Percentiles rank a stretch among this genome's conserved stretches.
Evolutionary conservation across 2,888 invertebrate species (phyloP).

Genomic region (Thysanoteuthis rhombus): DNA sequence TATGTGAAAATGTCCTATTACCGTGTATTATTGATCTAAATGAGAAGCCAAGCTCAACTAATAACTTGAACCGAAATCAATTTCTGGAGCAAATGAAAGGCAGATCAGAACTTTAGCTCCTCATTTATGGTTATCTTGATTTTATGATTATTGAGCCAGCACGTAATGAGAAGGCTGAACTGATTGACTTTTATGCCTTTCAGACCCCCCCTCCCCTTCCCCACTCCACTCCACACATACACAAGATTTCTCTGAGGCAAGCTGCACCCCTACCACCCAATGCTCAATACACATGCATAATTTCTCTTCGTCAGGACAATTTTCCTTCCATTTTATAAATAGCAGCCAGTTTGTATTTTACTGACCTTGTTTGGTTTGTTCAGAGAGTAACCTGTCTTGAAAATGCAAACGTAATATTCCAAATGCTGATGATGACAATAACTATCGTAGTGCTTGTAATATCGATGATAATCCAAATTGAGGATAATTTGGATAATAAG

Average conservation of each 20-base stretch:
- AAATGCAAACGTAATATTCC: too few species aligned
- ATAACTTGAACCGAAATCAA: neutral
- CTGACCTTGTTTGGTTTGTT: neutral
- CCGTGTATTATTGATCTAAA: neutral
- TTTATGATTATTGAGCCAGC: conserved; percentile 12
- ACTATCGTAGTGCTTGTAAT: too few species aligned
- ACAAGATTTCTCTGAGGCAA: too few species aligned
- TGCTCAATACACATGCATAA: too few species aligned
- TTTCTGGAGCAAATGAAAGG: conserved; percentile 12
- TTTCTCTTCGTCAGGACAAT: neutral
- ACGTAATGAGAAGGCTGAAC: neutral
- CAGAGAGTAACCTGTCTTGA: neutral
- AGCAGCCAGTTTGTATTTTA: neutral
- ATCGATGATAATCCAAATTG: too few species aligned
- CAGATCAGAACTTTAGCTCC: neutral
- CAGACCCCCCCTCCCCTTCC: neutral
- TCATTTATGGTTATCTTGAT: neutral
- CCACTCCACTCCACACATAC: neutral
- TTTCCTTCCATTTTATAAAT: neutral
- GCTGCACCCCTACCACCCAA: too few species aligned
- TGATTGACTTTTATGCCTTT: conserved; percentile 12
- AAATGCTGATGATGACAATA: too few species aligned
- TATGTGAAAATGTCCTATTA: conserved; percentile 12
- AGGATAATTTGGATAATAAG: too few species aligned
- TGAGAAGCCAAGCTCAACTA: neutral